Evolutionary conservation across 1,140 invertebrate genomes (phyloP), one percentile per base, ranked within the genome.

Genomic region (Aphelinus certus): DNA sequence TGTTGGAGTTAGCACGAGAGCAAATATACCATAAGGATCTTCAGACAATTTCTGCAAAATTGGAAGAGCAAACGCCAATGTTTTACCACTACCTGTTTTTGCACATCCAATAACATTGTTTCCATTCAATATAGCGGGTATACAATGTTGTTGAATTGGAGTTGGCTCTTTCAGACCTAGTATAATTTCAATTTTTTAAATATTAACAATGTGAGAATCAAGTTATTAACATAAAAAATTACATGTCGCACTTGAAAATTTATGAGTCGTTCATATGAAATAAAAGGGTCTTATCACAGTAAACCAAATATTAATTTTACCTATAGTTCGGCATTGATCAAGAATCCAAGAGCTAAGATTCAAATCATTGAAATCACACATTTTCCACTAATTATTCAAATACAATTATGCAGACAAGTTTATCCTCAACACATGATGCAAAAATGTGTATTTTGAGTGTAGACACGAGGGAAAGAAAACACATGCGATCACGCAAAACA

Each of bases 71-170:
- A 99, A 99, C 0, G 97, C 95, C 81, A 98, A 92, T 3, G 98
- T 99, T 90, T 99, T 99, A 53, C 98, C 98, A 70, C 96, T 98
- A 43, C 98, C 98, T 53, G 98, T 99, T 90, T 98, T 97, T 1
- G 97, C 97, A 79, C 96, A 94, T 10, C 97, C 97, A 82, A 99
- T 97, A 71, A 96, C 94, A 90, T 99, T 96, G 81, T 92, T 89
- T 0, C 96, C 96, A 77, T 88, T 79, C 60, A 98, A 86, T 79
- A 98, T 96, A 49, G 91, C 86, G 55, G 94, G 92, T 80, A 97
- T 95, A 81, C 95, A 96, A 78, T 93, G 92, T 81, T 90, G 83
- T 86, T 97, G 96, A 75, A 97, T 95, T n/a, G 92, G 91, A 1
- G 96, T 97, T 49, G 96, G 95, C 67, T 89, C 90, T 80, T 90